phyloP scores from a whole-genome alignment of 2,113 vertebrate genomes.

The Spermophilus dauricus region DNA sequence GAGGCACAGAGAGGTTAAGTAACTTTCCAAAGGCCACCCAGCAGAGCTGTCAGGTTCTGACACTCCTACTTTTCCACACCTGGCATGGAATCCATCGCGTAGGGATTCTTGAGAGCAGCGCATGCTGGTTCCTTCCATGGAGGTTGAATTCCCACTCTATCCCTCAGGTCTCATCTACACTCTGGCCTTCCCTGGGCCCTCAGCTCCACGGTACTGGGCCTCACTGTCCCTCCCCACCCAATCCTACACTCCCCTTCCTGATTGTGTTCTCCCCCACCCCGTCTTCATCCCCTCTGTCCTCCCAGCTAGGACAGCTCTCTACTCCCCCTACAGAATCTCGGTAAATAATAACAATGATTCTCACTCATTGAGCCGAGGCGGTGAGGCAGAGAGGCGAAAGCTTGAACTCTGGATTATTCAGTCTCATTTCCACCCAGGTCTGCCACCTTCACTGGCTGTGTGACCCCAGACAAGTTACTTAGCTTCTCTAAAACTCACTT shows the following conservation, averaged over 20 bases:
- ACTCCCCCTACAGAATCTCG: background rate
- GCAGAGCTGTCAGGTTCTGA: background rate
- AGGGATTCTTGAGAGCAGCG: background rate
- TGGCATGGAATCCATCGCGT: background rate
- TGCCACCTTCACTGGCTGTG: background rate
- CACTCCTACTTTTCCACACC: background rate
- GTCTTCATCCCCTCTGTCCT: background rate
- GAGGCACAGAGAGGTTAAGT: slow-evolving; percentile 25
- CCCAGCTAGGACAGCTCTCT: background rate
- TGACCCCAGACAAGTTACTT: background rate
- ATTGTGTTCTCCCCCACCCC: background rate
- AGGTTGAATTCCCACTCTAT: background rate
- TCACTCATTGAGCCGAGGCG: background rate
- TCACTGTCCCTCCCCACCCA: background rate
- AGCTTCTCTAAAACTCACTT: background rate
- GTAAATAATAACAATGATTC: background rate
- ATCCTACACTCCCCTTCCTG: background rate
- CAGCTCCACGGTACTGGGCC: background rate
- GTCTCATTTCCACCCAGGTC: background rate
- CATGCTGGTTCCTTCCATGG: background rate
- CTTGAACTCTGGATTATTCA: background rate
- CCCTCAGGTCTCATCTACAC: background rate
- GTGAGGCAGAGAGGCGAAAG: background rate
- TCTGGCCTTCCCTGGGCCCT: background rate
- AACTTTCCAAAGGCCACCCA: background rate